Evolutionary conservation across 2,797 vertebrate genomes (phyloP), one percentile per base, ranked within the genome.

Genomic region (Lateolabrax maculatus): DNA sequence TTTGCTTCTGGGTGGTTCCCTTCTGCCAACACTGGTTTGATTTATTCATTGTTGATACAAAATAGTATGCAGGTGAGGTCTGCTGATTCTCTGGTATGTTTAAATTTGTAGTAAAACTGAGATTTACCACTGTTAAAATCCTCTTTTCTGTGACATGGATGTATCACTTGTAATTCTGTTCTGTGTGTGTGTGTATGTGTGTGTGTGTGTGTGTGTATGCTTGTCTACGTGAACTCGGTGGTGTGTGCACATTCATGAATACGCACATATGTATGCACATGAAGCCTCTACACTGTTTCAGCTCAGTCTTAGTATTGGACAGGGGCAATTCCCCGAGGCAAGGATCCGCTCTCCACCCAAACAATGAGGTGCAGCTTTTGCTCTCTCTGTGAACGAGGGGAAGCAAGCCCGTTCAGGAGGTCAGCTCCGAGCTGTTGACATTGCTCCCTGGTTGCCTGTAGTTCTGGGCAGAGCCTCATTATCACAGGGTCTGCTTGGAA

Each of bases 401-500:
- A 92, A 90, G 92, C 88, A 87, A 87, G 76, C 83, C 92, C 81
- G 83, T 93, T 93, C 91, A 93, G 92, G 90, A 93, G 94, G 94
- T 95, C 93, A 94, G 93, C 92, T 89, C 85, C 44, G 69, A 94
- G 93, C 94, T 94, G 94, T 95, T 94, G 94, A 95, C 94, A 93
- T 84, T 82, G 90, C 91, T 93, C 93, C 93, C 94, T 84, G 89
- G 93, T 92, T 94, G 93, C 93, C 90, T 84, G 90, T 88, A 90
- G 91, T 90, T 91, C 93, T 93, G 91, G 90, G 91, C 90, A 93
- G 93, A 90, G 84, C 92, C 93, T 95, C 94, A 94, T 95, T 94
- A 94, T 93, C 92, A 94, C 93, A 86, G 88, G 91, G 91, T 91
- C 93, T 90, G 90, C 91, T 91, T 92, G 92, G 90, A 90, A 90